Base-by-base conservation (phyloP, 1,140 invertebrate species). In the Zaprionus taronus region DNA sequence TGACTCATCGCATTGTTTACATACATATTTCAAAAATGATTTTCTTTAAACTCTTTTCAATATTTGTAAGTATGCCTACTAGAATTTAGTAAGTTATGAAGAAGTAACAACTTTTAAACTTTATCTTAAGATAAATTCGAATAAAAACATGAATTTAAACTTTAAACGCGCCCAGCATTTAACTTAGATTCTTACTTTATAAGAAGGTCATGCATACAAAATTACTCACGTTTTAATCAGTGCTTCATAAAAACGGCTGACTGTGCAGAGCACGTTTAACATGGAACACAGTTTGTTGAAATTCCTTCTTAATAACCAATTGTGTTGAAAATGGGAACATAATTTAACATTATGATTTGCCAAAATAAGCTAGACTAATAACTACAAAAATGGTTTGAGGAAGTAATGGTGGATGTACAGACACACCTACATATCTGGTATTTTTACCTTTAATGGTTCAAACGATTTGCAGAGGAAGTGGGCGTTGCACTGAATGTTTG, bases 61-160 rank as follows among this genome's bases (percentile, higher is more conserved):
- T 24, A 24, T 84, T 91, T 79, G 91, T 92, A 78, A 92, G 91
- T 92, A 92, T 75, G 20, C 4, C 14, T 7, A 28, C 5, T 28
- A 24, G 6, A 51, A 6, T 44, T 47, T 28, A 41, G 12, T 1
- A 31, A 49, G 14, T 38, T 47, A 17, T 1, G 2, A 14, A 31
- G 17, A 28, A 66, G n/a, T 22, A 4, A 24, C 12, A 51, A 9
- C 5, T 44, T 2, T 47, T 47, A 47, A 17, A 47, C 9, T 44
- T 44, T 6, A 44, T 6, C 2, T 11, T 20, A 47, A 47, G 2
- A 47, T 47, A 2, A 17, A 44, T 17, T 44, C 41, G 1, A 47
- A 47, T 44, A 47, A 47, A 44, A 44, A 0, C 15, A 7, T 34
- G 31, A 34, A 34, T 34, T 34, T 11, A 11, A 34, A 34, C 9